Percentiles rank a stretch among this genome's conserved stretches.
Conservation (phyloP, 2,113 vertebrate species). For the Gavia stellata region DNA sequence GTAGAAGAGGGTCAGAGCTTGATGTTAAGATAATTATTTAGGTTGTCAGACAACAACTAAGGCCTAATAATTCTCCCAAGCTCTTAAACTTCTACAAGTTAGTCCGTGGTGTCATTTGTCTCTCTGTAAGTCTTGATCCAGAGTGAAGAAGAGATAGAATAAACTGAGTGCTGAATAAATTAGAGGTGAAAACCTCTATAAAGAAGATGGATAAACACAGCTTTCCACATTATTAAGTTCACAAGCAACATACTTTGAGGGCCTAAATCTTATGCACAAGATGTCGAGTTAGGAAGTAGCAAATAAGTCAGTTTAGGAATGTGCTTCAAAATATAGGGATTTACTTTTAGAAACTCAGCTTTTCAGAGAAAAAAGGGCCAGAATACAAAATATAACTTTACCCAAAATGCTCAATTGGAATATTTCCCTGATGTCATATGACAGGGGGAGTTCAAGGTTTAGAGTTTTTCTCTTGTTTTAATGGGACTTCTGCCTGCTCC, state of each 20-base stretch:
- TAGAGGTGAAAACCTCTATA: slow-evolving; percentile 1
- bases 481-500: not conserved
- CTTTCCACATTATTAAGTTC: not conserved
- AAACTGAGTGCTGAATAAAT: slow-evolving; percentile 5
- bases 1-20: not conserved
- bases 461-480: not conserved
- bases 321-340: not conserved
- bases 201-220: slow-evolving; percentile 17
- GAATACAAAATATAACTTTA: not conserved
- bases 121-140: not conserved
- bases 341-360: not conserved
- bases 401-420: not conserved
- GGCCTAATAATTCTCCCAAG: not conserved
- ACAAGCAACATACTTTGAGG: not conserved
- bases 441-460: not conserved
- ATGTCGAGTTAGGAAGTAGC: not conserved
- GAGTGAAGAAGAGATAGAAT: not conserved
- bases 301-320: not conserved
- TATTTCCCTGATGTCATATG: not conserved
- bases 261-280: not conserved
- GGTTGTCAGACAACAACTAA: not conserved
- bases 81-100: not conserved
- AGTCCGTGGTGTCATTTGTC: not conserved
- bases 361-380: not conserved
- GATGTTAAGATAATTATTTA: slow-evolving; percentile 20